phyloP scores from a whole-genome alignment of 2,888 invertebrate species.

The Melieria picta region DNA sequence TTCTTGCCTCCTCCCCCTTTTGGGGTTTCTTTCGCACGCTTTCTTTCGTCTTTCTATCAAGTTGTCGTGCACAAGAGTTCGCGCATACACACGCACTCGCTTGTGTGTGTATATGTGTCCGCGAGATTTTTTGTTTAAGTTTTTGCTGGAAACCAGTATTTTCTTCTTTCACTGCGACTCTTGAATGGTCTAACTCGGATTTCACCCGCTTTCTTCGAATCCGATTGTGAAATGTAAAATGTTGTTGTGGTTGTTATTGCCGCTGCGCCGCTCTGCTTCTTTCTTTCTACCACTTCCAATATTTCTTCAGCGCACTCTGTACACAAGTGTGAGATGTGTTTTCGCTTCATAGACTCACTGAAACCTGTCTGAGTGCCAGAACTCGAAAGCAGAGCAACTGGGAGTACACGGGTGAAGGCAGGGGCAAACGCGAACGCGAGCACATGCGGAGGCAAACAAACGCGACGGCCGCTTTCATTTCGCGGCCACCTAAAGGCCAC shows the following conservation, averaged over 20 bases:
- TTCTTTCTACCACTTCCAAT: not conserved
- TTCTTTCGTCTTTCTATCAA: slow-evolving; percentile 16
- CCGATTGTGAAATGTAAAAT: slow-evolving; percentile 3
- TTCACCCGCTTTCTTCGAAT: slow-evolving; percentile 27
- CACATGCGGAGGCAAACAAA: not conserved
- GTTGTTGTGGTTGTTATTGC: slow-evolving; percentile 18
- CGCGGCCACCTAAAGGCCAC: slow-evolving; percentile 44
- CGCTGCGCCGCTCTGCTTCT: too few relatives aligned
- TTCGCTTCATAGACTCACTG: slow-evolving; percentile 38
- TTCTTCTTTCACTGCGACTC: slow-evolving; percentile 45
- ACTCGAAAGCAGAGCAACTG: too few relatives aligned
- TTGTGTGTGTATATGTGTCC: slow-evolving; percentile 4
- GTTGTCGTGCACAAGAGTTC: not conserved
- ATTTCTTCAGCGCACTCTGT: slow-evolving; percentile 1
- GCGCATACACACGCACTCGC: not conserved
- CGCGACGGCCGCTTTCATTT: slow-evolving; percentile 28
- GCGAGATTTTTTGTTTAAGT: not conserved
- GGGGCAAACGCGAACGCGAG: not conserved
- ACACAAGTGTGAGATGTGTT: slow-evolving; percentile 33
- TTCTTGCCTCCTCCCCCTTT: not conserved
- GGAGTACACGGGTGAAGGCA: too few relatives aligned
- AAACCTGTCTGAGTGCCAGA: slow-evolving; percentile 3
- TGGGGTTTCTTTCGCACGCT: not conserved
- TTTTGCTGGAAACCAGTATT: slow-evolving; percentile 45
- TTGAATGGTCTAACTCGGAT: slow-evolving; percentile 12